Conservation (phyloP, 2,888 invertebrate genomes). For the Elmis aenea region DNA sequence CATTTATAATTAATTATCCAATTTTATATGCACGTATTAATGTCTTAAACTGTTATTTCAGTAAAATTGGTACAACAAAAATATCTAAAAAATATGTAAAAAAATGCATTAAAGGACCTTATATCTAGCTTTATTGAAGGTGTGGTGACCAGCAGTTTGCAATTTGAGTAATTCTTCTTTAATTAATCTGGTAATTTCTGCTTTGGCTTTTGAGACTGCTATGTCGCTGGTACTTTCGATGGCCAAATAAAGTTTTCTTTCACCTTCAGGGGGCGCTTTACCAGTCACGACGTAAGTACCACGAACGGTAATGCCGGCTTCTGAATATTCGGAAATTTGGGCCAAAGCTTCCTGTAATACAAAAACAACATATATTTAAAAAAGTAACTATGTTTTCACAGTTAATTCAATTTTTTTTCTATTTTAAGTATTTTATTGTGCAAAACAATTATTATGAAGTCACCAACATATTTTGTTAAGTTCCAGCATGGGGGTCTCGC, state of each 20-base stretch:
- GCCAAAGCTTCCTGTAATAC: constrained; percentile 83
- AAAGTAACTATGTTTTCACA: neutral
- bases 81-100: constrained; percentile 15
- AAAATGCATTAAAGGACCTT: constrained; percentile 68
- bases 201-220: constrained; percentile 92
- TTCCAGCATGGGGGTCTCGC: no score
- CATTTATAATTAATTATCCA: no score
- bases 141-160: constrained; percentile 79
- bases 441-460: constrained; percentile 1
- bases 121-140: constrained; percentile 87
- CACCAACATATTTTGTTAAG: neutral
- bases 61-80: constrained; percentile 46
- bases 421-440: no score
- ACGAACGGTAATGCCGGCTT: constrained; percentile 96
- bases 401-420: constrained; percentile 1
- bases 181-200: constrained; percentile 94
- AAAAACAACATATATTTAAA: constrained; percentile 14
- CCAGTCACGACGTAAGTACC: constrained; percentile 94
- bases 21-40: no score
- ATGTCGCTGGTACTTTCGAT: constrained; percentile 97
- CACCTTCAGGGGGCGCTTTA: constrained; percentile 85
- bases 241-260: constrained; percentile 94
- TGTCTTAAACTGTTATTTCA: constrained; percentile 4
- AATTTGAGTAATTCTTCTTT: constrained; percentile 95
- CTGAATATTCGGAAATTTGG: constrained; percentile 97